Evolutionary conservation across 2,113 vertebrate genomes (phyloP), one percentile per base, ranked within the genome.

Genomic region (Ciconia stormi): DNA sequence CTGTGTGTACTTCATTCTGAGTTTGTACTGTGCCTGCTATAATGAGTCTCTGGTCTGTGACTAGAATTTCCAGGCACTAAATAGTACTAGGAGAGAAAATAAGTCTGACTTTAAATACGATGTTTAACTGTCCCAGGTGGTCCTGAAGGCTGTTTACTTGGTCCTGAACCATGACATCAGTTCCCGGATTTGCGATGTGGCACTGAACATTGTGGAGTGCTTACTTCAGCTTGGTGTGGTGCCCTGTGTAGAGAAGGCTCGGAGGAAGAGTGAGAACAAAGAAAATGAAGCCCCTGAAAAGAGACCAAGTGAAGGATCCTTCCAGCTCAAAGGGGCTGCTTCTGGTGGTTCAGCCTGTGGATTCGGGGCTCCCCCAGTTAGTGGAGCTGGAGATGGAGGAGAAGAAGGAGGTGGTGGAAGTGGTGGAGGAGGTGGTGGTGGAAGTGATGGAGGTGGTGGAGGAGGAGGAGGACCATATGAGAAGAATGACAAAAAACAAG

Each of bases 151-250:
- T 32, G 98, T 99, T 74, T 99, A 99, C 58, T 98, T 99, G n/a
- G 99, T 99, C 46, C 98, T 99, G 82, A 99, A 99, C 89, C 99
- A 99, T 19, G 99, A 99, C 95, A 99, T 99, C 97, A 99, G 99
- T 96, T 99, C 99, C 59, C 98, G 99, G 29, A 99, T 99, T 96
- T 99, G 99, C 5, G 99, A 99, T 27, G 99, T 99, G 91, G 99
- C 99, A 0, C 98, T 99, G 66, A 99, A 99, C 97, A 99, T 99
- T 80, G 99, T 99, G 36, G 99, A 99, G 74, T 99, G 99, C 85
- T 98, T 99, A 87, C 98, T 99, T 94, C 99, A 99, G 89, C 98
- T 99, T 82, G 99, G 99, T 1, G 99, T 99, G 66, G 99, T 99
- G 53, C 99, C 99, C 16, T 99, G 98, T 49, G 98, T 99, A 72